Percentiles rank a stretch among this genome's conserved stretches.
These are phyloP conservation scores for Origma solitaria DNA, from an alignment of 2,113 vertebrate genomes.

Conservation along the genomic window DNA sequence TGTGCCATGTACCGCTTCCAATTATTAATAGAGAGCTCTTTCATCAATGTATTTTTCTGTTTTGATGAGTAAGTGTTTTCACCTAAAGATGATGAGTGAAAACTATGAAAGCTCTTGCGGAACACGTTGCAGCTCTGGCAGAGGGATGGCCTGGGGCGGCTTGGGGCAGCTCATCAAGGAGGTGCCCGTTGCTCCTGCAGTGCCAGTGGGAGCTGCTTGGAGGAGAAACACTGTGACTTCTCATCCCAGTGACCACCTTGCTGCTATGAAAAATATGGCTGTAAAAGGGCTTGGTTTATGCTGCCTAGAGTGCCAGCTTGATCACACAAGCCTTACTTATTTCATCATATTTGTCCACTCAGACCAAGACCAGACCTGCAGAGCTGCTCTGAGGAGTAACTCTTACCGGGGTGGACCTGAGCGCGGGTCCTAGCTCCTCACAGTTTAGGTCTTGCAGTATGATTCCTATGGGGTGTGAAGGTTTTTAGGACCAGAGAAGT, in stretches of 20 bases:
- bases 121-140: background rate
- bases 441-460: background rate
- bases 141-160: background rate
- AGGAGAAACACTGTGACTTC: background rate
- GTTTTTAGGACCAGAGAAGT: background rate
- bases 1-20: background rate
- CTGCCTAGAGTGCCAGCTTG: background rate
- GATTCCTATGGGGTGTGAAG: background rate
- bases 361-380: background rate
- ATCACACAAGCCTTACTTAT: background rate
- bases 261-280: background rate
- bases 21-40: background rate
- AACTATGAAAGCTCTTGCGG: background rate
- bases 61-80: conserved; percentile 28
- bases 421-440: fast-evolving
- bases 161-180: fast-evolving
- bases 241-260: background rate
- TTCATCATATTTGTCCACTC: background rate
- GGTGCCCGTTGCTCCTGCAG: background rate
- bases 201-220: background rate
- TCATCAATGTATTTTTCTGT: background rate
- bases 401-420: background rate
- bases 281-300: background rate
- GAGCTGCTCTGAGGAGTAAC: background rate
- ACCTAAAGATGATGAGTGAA: background rate